Evolutionary conservation across 2,797 vertebrate species (phyloP).

Genomic region (Sphenodon punctatus): DNA sequence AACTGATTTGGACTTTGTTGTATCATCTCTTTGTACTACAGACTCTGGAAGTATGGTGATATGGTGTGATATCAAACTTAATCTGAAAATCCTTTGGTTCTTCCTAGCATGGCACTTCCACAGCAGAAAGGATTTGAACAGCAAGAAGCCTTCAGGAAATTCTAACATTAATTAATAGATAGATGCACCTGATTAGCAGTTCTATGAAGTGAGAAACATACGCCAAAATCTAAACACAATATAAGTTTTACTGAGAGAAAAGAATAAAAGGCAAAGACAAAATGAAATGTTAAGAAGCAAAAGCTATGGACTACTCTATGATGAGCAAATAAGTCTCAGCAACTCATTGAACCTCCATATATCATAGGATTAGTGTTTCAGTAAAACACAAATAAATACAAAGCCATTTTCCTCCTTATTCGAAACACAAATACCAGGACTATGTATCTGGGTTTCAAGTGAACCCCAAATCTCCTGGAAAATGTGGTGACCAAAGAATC

Average conservation of each 20-base stretch:
- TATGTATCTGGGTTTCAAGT: too few species aligned
- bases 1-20: background rate
- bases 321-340: too few species aligned
- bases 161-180: background rate
- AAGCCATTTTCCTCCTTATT: too few species aligned
- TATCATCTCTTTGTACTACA: background rate
- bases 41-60: background rate
- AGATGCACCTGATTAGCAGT: accelerated
- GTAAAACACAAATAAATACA: too few species aligned
- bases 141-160: background rate
- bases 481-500: too few species aligned
- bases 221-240: background rate
- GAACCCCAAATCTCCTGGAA: too few species aligned
- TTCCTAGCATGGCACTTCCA: too few species aligned
- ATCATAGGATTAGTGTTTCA: too few species aligned
- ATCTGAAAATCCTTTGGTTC: background rate
- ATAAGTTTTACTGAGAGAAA: background rate
- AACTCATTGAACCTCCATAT: too few species aligned
- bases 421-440: too few species aligned
- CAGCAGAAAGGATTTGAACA: background rate
- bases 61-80: background rate
- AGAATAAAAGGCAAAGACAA: background rate
- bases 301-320: too few species aligned
- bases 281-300: background rate
- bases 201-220: background rate